These are phyloP conservation scores for Rhyacophila evoluta DNA, from an alignment of 2,888 invertebrate species.

Conservation along the genomic window DNA sequence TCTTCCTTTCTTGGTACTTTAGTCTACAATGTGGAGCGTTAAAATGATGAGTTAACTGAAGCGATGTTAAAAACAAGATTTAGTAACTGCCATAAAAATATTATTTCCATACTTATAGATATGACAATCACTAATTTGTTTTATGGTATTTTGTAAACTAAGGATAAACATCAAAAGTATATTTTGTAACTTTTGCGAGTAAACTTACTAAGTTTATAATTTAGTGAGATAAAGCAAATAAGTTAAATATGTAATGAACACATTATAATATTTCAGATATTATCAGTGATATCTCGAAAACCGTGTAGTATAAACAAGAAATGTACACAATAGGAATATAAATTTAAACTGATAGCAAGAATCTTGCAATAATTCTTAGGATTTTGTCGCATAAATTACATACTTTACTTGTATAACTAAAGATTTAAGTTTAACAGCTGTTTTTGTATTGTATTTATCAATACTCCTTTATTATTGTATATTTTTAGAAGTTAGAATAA, in stretches of 20 bases:
- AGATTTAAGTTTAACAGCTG: no score
- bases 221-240: neutral
- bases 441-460: no score
- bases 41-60: neutral
- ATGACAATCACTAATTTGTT: neutral
- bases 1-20: neutral
- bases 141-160: neutral
- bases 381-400: no score
- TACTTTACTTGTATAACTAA: no score
- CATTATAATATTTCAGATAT: neutral
- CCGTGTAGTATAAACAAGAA: neutral
- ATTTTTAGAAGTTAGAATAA: no score
- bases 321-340: neutral
- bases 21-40: neutral
- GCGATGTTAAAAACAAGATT: neutral
- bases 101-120: neutral
- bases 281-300: neutral
- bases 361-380: no score
- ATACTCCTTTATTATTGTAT: no score
- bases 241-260: neutral
- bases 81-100: constrained; percentile 8
- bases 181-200: neutral
- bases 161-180: neutral
- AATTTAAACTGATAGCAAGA: neutral
- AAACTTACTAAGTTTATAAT: neutral